Conservation (phyloP, 1,140 invertebrate species). For the Vanessa tameamea region DNA sequence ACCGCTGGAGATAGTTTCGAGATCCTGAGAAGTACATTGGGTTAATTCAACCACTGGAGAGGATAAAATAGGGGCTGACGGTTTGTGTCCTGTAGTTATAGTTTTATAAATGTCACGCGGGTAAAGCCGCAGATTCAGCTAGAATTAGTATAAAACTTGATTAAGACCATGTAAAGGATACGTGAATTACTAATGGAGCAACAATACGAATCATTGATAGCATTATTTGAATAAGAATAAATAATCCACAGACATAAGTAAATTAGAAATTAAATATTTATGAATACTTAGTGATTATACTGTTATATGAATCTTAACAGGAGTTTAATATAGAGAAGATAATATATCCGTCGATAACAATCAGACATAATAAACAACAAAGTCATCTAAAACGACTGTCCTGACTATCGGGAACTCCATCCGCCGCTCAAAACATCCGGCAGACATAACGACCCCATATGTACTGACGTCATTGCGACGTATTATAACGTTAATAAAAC, state of each 20-base stretch:
- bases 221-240: not conserved
- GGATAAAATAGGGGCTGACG: too few species aligned
- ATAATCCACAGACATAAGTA: not conserved
- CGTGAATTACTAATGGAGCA: not conserved
- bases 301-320: not conserved
- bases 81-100: too few species aligned
- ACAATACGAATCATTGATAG: not conserved
- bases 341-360: not conserved
- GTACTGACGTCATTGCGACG: constrained; percentile 21
- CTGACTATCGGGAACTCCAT: constrained; percentile 29
- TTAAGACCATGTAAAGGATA: not conserved
- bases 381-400: constrained; percentile 23
- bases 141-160: not conserved
- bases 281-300: not conserved
- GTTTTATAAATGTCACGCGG: too few species aligned
- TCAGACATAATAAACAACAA: constrained; percentile 15
- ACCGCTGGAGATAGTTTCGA: too few species aligned
- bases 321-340: not conserved
- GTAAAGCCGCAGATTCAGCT: too few species aligned
- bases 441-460: constrained; percentile 23
- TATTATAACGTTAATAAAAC: constrained; percentile 4
- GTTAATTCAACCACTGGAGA: too few species aligned
- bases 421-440: constrained; percentile 30
- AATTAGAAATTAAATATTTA: not conserved
- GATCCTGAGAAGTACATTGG: too few species aligned